Percentiles rank a stretch among this genome's conserved stretches.
These are phyloP conservation scores for Dryomyza anilis DNA, from an alignment of 2,888 invertebrate genomes.

Conservation along the genomic window DNA sequence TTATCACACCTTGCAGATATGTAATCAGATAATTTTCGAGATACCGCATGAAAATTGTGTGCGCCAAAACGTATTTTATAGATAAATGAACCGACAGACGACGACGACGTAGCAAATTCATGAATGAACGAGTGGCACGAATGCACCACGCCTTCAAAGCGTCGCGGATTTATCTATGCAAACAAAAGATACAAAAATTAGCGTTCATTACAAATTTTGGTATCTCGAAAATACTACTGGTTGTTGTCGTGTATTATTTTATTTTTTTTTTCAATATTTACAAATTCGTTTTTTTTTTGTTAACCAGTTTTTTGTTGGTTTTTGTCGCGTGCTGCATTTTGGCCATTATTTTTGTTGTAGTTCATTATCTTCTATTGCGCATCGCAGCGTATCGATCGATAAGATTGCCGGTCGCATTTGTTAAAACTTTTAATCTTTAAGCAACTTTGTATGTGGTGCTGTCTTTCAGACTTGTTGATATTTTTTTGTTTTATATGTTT, in stretches of 20 bases:
- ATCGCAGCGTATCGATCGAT: slow-evolving; percentile 13
- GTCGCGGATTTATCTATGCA: not conserved
- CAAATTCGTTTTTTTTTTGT: not conserved
- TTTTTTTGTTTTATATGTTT: not conserved
- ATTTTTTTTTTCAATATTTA: slow-evolving; percentile 1
- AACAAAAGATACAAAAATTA: not conserved
- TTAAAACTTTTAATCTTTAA: slow-evolving; percentile 13
- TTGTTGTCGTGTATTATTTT: not conserved
- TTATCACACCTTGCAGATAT: slow-evolving; percentile 26
- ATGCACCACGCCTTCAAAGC: not conserved
- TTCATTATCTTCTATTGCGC: slow-evolving; percentile 10
- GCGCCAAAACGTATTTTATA: too few species aligned
- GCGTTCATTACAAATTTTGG: not conserved
- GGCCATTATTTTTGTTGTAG: not conserved
- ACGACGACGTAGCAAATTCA: not conserved
- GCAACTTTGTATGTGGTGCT: not conserved
- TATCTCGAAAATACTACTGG: not conserved
- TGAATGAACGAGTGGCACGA: not conserved
- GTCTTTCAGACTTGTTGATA: not conserved
- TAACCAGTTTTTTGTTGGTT: too few species aligned
- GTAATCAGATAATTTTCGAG: slow-evolving; percentile 28
- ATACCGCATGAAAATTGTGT: not conserved
- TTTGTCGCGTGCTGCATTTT: slow-evolving; percentile 3
- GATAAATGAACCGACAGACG: not conserved
- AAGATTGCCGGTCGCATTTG: slow-evolving; percentile 21